Base-by-base conservation (phyloP, 2,113 vertebrate species). In the Nothocercus julius region DNA sequence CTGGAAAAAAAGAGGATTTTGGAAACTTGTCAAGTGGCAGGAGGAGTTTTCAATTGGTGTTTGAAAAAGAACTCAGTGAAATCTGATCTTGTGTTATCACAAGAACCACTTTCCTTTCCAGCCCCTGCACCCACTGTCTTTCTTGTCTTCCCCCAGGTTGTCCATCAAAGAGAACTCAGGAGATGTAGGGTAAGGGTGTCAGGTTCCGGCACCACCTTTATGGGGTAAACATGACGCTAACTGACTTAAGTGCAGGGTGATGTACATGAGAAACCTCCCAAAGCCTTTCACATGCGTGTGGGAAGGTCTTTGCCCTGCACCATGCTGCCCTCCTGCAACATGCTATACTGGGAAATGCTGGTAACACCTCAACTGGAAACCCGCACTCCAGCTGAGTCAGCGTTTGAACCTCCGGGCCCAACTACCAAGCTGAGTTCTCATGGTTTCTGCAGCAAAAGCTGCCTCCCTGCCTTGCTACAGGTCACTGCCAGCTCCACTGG, bases 221-320 rank as follows among this genome's bases (percentile, higher is more conserved):
- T 93, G 94, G 96, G 96, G 94, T 75, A 91, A 97, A 96, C 87
- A 85, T 84, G 97, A 85, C 79, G 94, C 93, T 97, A 92, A 76
- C 22, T 53, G 91, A 90, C 96, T 97, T 97, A 96, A 92, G 87
- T 96, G 61, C 36, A 0, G 25, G 30, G 84, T 4, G 63, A 92
- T 88, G 95, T 96, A 96, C 80, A 95, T 97, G 97, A 97, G 97
- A 97, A 98, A 97, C 98, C 94, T 54, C 96, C 80, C 93, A 92
- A 91, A 85, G 68, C 47, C 18, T 82, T 79, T 20, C 22, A 47
- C 56, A 69, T 62, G 21, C 11, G 45, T 2, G 2, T 21, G 34
- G 22, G 1, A 38, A 80, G 20, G 24, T 78, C 82, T 53, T 72
- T 34, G 25, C 12, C 38, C 34, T 13, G 5, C 0, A 44, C 14